Percentiles rank a stretch among this genome's conserved stretches.
phyloP scores from a whole-genome alignment of 2,888 invertebrate species.

The Heliconius sara region DNA sequence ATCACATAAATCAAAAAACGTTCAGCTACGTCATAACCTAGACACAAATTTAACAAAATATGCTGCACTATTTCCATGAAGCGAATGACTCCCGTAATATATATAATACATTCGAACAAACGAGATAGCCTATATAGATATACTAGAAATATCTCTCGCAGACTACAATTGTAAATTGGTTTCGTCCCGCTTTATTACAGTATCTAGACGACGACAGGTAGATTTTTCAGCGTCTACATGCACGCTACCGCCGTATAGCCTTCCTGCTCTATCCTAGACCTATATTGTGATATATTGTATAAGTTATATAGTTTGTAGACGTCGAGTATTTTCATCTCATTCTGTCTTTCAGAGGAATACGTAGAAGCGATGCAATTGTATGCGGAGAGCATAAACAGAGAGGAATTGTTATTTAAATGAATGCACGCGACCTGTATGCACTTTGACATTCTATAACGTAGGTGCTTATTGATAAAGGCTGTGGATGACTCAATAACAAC shows the following conservation, averaged over 20 bases:
- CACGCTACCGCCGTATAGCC: too few relatives aligned
- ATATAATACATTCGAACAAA: too few relatives aligned
- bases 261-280: slow-evolving; percentile 1
- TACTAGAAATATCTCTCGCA: not conserved
- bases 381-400: not conserved
- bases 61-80: not conserved
- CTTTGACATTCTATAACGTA: not conserved
- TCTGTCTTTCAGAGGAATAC: not conserved
- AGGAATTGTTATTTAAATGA: not conserved
- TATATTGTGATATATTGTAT: not conserved
- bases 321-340: not conserved
- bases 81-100: not conserved
- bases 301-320: not conserved
- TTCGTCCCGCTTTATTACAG: not conserved
- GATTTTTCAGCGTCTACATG: not conserved
- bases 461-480: not conserved
- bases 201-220: not conserved
- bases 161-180: not conserved
- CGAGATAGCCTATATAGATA: not conserved
- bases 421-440: not conserved
- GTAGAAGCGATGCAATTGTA: not conserved
- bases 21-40: not conserved
- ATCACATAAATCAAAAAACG: not conserved
- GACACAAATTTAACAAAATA: not conserved
- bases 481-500: not conserved